phyloP scores from a whole-genome alignment of 2,113 vertebrate genomes.

The Paralichthys olivaceus region DNA sequence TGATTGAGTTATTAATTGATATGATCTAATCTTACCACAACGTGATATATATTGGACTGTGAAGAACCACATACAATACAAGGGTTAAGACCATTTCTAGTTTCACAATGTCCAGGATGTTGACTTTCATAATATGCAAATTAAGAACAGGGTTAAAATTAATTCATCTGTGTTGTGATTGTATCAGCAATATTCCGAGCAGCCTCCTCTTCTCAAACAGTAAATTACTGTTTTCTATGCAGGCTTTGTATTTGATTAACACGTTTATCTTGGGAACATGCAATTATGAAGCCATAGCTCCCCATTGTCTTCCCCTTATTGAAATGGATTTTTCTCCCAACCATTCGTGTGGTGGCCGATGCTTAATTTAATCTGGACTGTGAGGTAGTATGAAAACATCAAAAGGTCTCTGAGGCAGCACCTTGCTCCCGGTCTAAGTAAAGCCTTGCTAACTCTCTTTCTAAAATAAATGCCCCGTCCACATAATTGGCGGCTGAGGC shows the following conservation, averaged over 20 bases:
- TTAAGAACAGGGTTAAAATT: conserved; percentile 45
- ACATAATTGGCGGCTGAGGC: conserved; percentile 70
- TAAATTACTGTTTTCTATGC: conserved; percentile 78
- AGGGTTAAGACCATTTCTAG: conserved; percentile 12
- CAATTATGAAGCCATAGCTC: conserved; percentile 79
- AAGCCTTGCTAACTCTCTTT: conserved; percentile 57
- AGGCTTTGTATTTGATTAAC: conserved; percentile 77
- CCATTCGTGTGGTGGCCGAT: conserved; percentile 51
- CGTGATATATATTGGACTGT: background rate
- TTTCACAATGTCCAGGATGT: conserved; percentile 4
- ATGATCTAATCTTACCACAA: background rate
- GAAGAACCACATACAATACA: background rate
- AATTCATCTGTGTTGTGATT: conserved; percentile 65
- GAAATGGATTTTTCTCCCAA: conserved; percentile 76
- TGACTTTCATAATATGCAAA: conserved; percentile 56
- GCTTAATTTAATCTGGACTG: conserved; percentile 75
- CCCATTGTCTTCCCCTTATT: conserved; percentile 78
- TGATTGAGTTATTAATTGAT: background rate
- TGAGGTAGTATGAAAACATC: conserved; percentile 70
- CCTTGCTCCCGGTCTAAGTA: conserved; percentile 60
- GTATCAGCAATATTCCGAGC: conserved; percentile 62
- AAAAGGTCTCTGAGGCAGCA: conserved; percentile 61
- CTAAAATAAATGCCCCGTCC: conserved; percentile 69
- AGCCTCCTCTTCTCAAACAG: conserved; percentile 39
- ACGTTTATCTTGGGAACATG: conserved; percentile 80